Base-by-base conservation (phyloP, 2,113 vertebrate species). In the Microcebus lehilahytsara region DNA sequence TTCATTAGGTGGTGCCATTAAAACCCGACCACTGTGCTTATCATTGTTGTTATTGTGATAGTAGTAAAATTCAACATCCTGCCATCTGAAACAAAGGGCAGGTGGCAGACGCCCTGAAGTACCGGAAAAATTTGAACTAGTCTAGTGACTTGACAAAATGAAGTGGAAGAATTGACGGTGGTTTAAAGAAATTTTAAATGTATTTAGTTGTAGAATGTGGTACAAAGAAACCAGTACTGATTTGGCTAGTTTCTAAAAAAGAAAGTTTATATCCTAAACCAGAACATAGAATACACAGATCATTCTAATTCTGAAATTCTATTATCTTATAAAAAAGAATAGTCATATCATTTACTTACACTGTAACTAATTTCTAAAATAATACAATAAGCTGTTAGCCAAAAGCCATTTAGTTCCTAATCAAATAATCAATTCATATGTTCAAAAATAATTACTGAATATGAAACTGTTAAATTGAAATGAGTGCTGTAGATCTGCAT, bases 1-100 rank as follows among this genome's bases (percentile, higher is more conserved):
- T 95, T 77, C 80, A 77, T 88, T 94, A 92, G 60, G 30, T 84
- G 2, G 30, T 84, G 3, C 14, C 46, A 91, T 91, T 95, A 93
- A 91, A 91, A 85, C 37, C 72, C n/a, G 13, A 74, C 30, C n/a
- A 62, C 25, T 93, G 11, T 80, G 25, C 60, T 78, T 96, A 72
- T 93, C 17, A 16, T 37, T 22, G 30, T 69, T 87, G 30, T 23
- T 95, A 42, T 58, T 89, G 11, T 62, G 42, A 86, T 91, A 25
- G 13, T 37, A 89, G 46, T 83, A 12, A 7, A n/a, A 95, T 77
- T 87, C 40, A 81, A 67, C 58, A 0, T 58, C 27, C n/a, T 87
- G 19, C 10, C 79, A 5, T 53, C 19, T 40, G 12, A 90, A 96
- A 69, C 40, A 95, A 86, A 94, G 9, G 27, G 10, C 19, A 95